These are phyloP conservation scores for Zaprionus vittiger DNA, from an alignment of 1,140 invertebrate species.

Conservation along the genomic window DNA sequence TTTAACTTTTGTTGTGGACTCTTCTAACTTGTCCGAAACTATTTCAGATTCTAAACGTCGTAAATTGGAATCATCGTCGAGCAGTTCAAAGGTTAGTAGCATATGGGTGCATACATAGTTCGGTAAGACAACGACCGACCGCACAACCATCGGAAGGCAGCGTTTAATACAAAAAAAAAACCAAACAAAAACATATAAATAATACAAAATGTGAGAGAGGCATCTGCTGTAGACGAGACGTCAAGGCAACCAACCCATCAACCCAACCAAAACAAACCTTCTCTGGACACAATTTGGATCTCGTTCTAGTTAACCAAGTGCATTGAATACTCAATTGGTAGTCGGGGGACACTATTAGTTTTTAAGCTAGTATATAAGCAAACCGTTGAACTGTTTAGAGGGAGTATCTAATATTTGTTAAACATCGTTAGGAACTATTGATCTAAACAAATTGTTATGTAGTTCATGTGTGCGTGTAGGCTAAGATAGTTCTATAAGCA, in stretches of 20 bases:
- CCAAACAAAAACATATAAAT: conserved; percentile 17
- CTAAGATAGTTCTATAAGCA: conserved; percentile 28
- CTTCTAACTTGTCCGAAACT: not conserved
- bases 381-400: conserved; percentile 32
- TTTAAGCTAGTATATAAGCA: conserved; percentile 19
- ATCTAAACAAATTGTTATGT: conserved; percentile 21
- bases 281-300: conserved; percentile 34
- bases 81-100: conserved; percentile 91
- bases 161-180: conserved; percentile 29
- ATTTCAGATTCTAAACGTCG: conserved; percentile 90
- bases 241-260: conserved; percentile 23
- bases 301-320: conserved; percentile 22
- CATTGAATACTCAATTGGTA: conserved; percentile 23
- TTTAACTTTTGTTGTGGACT: not conserved
- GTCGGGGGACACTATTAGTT: conserved; percentile 12
- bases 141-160: conserved; percentile 40
- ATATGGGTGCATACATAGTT: conserved; percentile 83
- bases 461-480: conserved; percentile 15
- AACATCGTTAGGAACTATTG: conserved; percentile 4
- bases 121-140: conserved; percentile 70
- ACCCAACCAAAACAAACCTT: conserved; percentile 17
- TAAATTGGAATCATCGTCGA: conserved; percentile 89
- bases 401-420: not conserved
- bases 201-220: conserved; percentile 20
- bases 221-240: conserved; percentile 15